Conservation (phyloP, 2,888 invertebrate genomes). For the Meiosimyza platycephala region DNA sequence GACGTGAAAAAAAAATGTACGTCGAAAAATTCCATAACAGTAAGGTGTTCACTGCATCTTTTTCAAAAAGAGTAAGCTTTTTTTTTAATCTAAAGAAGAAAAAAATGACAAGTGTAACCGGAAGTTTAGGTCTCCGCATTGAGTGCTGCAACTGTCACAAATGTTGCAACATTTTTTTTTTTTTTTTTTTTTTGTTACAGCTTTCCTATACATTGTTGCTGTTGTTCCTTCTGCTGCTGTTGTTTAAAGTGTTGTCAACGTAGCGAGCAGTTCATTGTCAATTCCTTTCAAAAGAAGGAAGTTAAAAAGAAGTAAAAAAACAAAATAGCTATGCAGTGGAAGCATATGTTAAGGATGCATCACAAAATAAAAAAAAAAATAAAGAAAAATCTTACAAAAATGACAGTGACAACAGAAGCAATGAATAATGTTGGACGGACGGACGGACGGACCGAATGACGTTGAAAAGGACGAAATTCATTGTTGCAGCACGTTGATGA, state of each 20-base stretch:
- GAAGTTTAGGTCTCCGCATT: constrained; percentile 31
- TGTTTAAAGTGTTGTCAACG: constrained; percentile 31
- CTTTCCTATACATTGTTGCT: background rate
- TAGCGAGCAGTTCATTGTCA: background rate
- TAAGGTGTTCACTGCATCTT: too few relatives aligned
- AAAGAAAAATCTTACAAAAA: too few relatives aligned
- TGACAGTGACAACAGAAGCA: too few relatives aligned
- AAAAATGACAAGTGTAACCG: constrained; percentile 14
- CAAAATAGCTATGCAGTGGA: background rate
- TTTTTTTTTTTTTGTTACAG: too few relatives aligned
- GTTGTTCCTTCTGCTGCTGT: background rate
- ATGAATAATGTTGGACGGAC: background rate
- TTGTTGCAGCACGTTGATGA: background rate
- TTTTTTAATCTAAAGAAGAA: too few relatives aligned
- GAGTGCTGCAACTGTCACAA: background rate
- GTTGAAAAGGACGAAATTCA: background rate
- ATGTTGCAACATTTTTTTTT: too few relatives aligned
- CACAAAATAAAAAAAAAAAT: background rate
- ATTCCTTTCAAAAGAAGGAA: background rate
- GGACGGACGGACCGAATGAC: background rate
- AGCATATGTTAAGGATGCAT: background rate
- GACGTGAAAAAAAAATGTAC: too few relatives aligned
- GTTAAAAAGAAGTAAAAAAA: background rate
- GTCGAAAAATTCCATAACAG: too few relatives aligned
- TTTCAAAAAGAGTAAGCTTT: background rate